Base-by-base conservation (phyloP, 1,140 invertebrate species). In the Babylonia areolata region DNA sequence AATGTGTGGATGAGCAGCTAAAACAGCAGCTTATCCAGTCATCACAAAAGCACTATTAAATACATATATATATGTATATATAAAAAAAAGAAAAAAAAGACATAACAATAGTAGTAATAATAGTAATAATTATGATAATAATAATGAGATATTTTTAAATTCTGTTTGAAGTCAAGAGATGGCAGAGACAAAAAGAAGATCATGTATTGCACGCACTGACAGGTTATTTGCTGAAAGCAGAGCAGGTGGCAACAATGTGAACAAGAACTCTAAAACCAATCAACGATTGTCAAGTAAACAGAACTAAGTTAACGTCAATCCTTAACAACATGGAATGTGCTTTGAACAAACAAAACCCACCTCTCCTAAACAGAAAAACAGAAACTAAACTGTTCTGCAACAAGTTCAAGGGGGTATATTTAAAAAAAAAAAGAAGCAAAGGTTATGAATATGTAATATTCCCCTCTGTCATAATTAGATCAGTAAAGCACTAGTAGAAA, bases 181-280 rank as follows among this genome's bases (percentile, higher is more conserved):
- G 58, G 17, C 58, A 64, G 58, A 64, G 58, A 23, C 28, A 64
- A n/a, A 40, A 37, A 31, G 51, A 80, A 80, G 40, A 80, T 80
- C 78, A 54, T 28, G 40, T 80, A 80, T 80, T 80, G 78, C 78
- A 80, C 78, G 46, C 78, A 31, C n/a, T 80, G 42, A 80, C 39
- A 79, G 28, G 37, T 77, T 40, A 23, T 37, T 28, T 33, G 71
- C 9, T 12, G 75, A 77, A 77, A 77, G 75, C 11, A 40, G 28
- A 40, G 75, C 15, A 23, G 75, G 75, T 37, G 23, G 31, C 35
- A 77, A 37, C 12, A 64, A 64, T 64, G n/a, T n/a, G 58, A 64
- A 64, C 58, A 64, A 64, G 58, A 64, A 64, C 58, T 64, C 58
- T 64, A 37, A 40, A 77, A 23, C 75, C 35, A 37, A 33, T 77